Evolutionary conservation across 2,113 vertebrate genomes (phyloP).

Genomic region (Sterrhoptilus dennistouni): DNA sequence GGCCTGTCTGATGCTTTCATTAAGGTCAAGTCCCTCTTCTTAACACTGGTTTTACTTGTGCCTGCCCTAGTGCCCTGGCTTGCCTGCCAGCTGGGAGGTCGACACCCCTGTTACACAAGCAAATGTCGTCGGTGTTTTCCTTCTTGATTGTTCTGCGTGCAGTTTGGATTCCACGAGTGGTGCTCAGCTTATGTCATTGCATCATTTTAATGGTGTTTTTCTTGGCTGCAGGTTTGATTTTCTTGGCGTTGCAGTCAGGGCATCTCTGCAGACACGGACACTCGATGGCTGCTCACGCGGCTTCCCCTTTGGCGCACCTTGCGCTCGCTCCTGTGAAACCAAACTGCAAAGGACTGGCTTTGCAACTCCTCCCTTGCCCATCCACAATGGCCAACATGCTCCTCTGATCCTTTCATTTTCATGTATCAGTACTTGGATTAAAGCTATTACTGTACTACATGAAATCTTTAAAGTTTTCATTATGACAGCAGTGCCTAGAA

Average conservation of each 20-base stretch:
- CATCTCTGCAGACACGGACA: not conserved
- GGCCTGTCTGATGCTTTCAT: not conserved
- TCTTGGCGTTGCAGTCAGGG: not conserved
- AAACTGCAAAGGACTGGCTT: not conserved
- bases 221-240: slow-evolving; percentile 43
- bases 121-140: not conserved
- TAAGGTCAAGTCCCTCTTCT: not conserved
- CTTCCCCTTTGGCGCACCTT: not conserved
- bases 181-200: slow-evolving; percentile 16
- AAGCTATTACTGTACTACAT: not conserved
- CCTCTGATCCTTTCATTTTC: not conserved
- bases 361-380: not conserved
- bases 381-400: not conserved
- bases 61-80: not conserved
- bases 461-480: not conserved
- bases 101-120: not conserved
- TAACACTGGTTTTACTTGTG: not conserved
- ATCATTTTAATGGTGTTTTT: not conserved
- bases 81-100: not conserved
- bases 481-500: not conserved
- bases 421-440: not conserved
- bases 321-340: not conserved
- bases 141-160: not conserved
- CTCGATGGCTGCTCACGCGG: not conserved
- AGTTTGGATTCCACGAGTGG: not conserved